Base-by-base conservation (phyloP, 2,888 invertebrate species). In the Desoria tigrina region DNA sequence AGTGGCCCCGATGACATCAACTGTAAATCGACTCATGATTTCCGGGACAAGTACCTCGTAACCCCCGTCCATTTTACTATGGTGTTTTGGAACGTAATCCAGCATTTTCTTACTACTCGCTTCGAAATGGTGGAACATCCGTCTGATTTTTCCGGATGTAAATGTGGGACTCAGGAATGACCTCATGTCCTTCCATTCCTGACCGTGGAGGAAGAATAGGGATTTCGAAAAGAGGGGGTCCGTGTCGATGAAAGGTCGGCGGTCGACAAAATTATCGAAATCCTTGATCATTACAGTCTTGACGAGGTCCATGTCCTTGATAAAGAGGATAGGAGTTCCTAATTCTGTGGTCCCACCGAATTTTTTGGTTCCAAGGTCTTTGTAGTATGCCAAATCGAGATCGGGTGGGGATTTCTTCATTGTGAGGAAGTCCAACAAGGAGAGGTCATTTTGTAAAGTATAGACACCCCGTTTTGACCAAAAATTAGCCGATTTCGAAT, bases 141-240 rank as follows among this genome's bases (percentile, higher is more conserved):
- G 37, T 26, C 45, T 42, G 21, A 65, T 65, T 62, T 61, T 69
- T 23, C 63, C 65, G 1, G 68, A 62, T 11, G 60, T 69, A 27
- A 69, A 69, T 2, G 56, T 51, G 16, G 68, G 68, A 18, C 63
- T 69, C 7, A 69, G 16, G n/a, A n/a, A n/a, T n/a, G n/a, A n/a
- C n/a, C n/a, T n/a, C n/a, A n/a, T n/a, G 16, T 45, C 24, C 27
- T 63, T 66, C 66, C 66, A 66, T 21, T 57, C 24, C 21, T 63
- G 54, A 7, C 63, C 63, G 23, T 54, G 16, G 50, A 60, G 16
- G 26, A 3, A 14, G 16, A 42, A 24, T 0, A 63, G 16, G 11
- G n/a, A 24, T 50, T 60, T 32, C 55, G 58, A 51, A 2, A 65
- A 28, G 18, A 18, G 16, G n/a, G n/a, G n/a, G n/a, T n/a, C n/a